A percentile compares a stretch with the other conserved stretches of the same genome.
Conservation (phyloP, 1,140 invertebrate genomes). For the Wasmannia auropunctata region DNA sequence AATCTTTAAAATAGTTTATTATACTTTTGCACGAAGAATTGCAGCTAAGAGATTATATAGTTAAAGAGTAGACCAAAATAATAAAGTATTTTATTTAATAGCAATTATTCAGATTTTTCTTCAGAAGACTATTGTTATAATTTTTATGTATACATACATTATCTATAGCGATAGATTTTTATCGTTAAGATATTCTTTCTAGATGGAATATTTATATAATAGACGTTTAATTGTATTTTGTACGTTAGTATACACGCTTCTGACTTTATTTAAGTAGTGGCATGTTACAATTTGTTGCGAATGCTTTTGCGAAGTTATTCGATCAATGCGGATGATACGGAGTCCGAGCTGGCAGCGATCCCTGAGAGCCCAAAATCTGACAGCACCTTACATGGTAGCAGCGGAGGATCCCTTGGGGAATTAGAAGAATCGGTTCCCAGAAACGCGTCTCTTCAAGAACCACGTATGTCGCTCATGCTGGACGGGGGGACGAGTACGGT, state of each 20-base stretch:
- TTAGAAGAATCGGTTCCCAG: conserved; percentile 85
- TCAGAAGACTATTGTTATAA: background rate
- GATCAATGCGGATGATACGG: conserved; percentile 92
- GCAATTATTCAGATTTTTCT: background rate
- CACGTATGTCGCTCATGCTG: conserved; percentile 76
- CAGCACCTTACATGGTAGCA: conserved; percentile 91
- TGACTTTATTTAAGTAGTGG: conserved; percentile 66
- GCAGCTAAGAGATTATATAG: background rate
- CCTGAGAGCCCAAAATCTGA: conserved; percentile 95
- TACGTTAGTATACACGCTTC: conserved; percentile 31
- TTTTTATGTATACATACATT: background rate
- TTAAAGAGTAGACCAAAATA: background rate
- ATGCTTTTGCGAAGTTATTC: conserved; percentile 87
- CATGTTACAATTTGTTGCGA: conserved; percentile 77
- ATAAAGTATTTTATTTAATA: background rate
- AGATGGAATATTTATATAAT: background rate
- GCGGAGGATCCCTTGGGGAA: conserved; percentile 86
- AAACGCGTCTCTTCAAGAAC: conserved; percentile 78
- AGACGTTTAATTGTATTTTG: background rate
- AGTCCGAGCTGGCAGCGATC: conserved; percentile 94
- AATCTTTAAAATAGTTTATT: background rate
- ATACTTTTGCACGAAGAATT: background rate
- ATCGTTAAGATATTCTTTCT: background rate
- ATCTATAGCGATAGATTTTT: background rate
- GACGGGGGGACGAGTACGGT: conserved; percentile 69